Evolutionary conservation across 2,113 vertebrate species (phyloP).

Genomic region (Echinops telfairi): DNA sequence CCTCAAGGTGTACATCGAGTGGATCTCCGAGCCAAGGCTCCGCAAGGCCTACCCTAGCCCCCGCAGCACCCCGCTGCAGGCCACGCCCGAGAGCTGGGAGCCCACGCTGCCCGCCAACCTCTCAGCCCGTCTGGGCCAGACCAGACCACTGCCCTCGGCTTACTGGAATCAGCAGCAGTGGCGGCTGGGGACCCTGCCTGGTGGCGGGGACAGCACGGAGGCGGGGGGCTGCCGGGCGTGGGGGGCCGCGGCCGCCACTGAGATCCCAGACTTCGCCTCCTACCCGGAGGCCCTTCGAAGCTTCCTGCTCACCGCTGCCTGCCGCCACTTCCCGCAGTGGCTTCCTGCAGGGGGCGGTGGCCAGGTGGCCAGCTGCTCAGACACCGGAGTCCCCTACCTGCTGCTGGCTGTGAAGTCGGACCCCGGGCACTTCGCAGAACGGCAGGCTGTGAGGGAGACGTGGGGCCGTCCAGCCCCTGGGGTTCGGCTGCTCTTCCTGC

Average conservation of each 20-base stretch:
- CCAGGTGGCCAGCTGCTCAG: constrained; percentile 68
- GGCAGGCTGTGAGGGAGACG: constrained; percentile 92
- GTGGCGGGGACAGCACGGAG: background rate
- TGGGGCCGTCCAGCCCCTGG: constrained; percentile 88
- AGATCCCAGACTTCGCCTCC: constrained; percentile 88
- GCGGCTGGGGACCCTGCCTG: constrained; percentile 82
- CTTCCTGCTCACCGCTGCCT: constrained; percentile 90
- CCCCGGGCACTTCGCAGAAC: constrained; percentile 89
- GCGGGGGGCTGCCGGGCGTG: constrained; percentile 65
- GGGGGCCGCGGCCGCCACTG: constrained; percentile 70
- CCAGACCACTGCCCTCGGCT: constrained; percentile 57
- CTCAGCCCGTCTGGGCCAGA: constrained; percentile 67
- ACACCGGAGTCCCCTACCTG: constrained; percentile 83
- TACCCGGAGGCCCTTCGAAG: constrained; percentile 88
- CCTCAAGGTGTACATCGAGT: constrained; percentile 85
- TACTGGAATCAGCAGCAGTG: constrained; percentile 93
- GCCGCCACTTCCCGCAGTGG: constrained; percentile 87
- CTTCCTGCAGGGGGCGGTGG: constrained; percentile 68
- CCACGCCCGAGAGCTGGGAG: background rate
- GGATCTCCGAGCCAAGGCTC: constrained; percentile 60
- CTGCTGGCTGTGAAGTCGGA: constrained; percentile 93
- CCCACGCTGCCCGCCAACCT: constrained; percentile 65
- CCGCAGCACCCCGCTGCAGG: background rate
- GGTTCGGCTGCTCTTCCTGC: constrained; percentile 90
- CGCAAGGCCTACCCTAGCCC: constrained; percentile 45